phyloP scores from a whole-genome alignment of 2,113 vertebrate genomes.

The Strigops habroptila region DNA sequence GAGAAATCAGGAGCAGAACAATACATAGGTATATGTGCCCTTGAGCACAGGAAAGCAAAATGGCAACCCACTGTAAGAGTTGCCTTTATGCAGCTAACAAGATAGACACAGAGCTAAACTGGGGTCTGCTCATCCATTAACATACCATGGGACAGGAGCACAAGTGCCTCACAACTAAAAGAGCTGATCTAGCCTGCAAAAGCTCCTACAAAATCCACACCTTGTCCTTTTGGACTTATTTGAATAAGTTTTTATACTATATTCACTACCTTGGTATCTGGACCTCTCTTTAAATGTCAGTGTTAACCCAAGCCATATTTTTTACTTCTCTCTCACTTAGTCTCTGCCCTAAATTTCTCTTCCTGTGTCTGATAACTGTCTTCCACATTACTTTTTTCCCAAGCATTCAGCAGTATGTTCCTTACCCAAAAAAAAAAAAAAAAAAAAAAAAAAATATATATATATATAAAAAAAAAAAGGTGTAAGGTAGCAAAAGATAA shows the following conservation, averaged over 20 bases:
- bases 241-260: neutral
- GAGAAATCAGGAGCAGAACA: constrained; percentile 8
- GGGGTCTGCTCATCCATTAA: neutral
- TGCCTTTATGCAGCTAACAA: neutral
- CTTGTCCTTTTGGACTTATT: neutral
- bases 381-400: neutral
- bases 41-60: neutral
- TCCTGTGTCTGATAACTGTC: neutral
- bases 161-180: neutral
- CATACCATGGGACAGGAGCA: neutral
- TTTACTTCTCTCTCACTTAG: neutral
- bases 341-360: neutral
- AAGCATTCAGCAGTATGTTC: neutral
- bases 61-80: neutral
- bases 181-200: neutral
- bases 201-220: neutral
- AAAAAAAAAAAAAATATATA: neutral
- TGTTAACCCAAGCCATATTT: neutral
- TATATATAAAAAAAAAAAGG: neutral
- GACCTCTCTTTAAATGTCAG: neutral
- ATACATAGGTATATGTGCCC: neutral
- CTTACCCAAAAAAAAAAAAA: neutral
- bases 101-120: neutral
- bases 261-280: neutral
- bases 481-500: neutral